These are phyloP conservation scores for Macrochelys suwanniensis DNA, from an alignment of 2,797 vertebrate genomes.

Conservation along the genomic window DNA sequence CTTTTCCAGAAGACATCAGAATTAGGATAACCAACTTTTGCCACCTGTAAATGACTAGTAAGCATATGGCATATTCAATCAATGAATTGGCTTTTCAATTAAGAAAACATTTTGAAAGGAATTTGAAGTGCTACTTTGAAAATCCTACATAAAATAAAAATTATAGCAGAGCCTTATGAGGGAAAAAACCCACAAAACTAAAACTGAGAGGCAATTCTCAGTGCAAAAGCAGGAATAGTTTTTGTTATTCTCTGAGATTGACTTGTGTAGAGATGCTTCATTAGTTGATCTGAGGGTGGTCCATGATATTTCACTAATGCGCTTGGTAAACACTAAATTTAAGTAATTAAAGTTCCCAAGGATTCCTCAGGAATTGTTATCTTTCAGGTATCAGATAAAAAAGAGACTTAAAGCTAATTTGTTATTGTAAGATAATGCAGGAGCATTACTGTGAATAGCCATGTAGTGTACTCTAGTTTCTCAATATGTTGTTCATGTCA, in stretches of 20 bases:
- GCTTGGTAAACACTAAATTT: background rate
- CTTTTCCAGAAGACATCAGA: background rate
- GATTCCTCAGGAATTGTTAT: background rate
- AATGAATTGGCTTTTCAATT: background rate
- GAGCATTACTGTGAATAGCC: background rate
- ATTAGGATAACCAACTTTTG: background rate
- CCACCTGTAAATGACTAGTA: background rate
- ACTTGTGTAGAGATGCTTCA: background rate
- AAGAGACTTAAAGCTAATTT: background rate
- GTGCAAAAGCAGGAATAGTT: background rate
- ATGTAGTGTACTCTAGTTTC: background rate
- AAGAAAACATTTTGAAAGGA: background rate
- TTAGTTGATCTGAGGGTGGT: background rate
- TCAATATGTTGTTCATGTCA: fast-evolving
- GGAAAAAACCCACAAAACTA: background rate
- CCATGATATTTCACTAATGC: background rate
- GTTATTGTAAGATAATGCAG: background rate
- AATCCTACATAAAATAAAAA: background rate
- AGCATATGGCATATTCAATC: too few relatives aligned
- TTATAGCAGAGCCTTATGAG: background rate
- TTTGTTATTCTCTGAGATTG: background rate
- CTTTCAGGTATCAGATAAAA: background rate
- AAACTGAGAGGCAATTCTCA: background rate
- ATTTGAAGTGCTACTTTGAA: background rate
- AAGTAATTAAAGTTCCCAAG: background rate